phyloP scores from a whole-genome alignment of 2,888 invertebrate species.

The Pseudoips prasinana region DNA sequence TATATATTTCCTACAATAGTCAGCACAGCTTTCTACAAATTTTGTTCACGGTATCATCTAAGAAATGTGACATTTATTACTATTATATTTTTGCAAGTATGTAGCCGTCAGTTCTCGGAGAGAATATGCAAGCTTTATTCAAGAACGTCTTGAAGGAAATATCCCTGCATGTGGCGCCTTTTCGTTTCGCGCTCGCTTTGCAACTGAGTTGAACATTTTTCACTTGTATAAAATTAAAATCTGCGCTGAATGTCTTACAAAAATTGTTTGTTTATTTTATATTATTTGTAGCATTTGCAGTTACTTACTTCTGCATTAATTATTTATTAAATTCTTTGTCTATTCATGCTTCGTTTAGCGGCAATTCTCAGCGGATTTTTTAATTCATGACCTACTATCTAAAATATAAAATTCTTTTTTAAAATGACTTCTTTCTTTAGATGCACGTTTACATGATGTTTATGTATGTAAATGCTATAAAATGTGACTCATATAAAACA shows the following conservation, averaged over 20 bases:
- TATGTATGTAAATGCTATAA: no score
- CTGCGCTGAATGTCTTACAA: slow-evolving; percentile 20
- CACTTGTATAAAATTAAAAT: slow-evolving; percentile 34
- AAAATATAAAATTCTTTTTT: no score
- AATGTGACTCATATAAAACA: no score
- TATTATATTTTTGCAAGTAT: slow-evolving; percentile 24
- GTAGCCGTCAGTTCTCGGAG: slow-evolving; percentile 18
- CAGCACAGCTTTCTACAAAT: slow-evolving; percentile 20
- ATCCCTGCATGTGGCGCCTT: slow-evolving; percentile 24
- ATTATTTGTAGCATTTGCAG: not conserved
- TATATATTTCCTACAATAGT: slow-evolving; percentile 25
- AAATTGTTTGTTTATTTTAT: slow-evolving; percentile 5
- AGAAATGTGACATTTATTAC: slow-evolving; percentile 40
- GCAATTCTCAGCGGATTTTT: no score
- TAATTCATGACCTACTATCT: no score
- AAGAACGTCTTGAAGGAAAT: slow-evolving; percentile 27
- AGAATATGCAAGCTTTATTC: slow-evolving; percentile 30
- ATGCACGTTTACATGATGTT: no score
- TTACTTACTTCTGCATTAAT: no score
- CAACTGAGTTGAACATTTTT: slow-evolving; percentile 30
- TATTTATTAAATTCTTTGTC: no score
- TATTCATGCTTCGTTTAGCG: no score
- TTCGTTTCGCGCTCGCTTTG: slow-evolving; percentile 20
- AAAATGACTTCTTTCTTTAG: no score
- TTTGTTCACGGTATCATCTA: slow-evolving; percentile 19